phyloP scores from a whole-genome alignment of 2,113 vertebrate genomes.

The Microcebus jonahi region DNA sequence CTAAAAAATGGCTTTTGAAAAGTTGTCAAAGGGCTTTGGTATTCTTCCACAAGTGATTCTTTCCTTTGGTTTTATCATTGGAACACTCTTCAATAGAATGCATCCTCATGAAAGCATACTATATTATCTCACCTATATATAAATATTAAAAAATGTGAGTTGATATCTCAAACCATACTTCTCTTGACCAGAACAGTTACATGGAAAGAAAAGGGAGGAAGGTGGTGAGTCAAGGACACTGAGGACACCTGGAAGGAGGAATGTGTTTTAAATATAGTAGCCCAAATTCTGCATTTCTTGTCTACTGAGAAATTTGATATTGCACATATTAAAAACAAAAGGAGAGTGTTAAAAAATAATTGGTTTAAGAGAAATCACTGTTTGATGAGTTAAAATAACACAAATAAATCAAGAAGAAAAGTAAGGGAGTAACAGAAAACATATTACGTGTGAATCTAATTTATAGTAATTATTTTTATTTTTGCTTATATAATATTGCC shows the following conservation, averaged over 20 bases:
- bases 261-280: neutral
- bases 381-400: neutral
- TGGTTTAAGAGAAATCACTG: neutral
- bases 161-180: neutral
- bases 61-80: neutral
- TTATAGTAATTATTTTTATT: neutral
- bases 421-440: neutral
- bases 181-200: neutral
- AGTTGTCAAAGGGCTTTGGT: neutral
- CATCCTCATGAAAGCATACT: neutral
- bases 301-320: neutral
- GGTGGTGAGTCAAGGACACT: accelerated
- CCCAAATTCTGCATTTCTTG: neutral
- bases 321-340: neutral
- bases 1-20: neutral
- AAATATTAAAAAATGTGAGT: neutral
- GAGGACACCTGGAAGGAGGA: neutral
- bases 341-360: neutral
- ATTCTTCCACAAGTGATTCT: neutral
- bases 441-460: neutral
- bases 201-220: neutral
- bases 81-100: neutral
- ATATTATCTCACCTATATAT: neutral
- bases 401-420: neutral
- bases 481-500: neutral